These are phyloP conservation scores for Lordiphosa clarofinis DNA, from an alignment of 1,140 invertebrate genomes.

Conservation along the genomic window DNA sequence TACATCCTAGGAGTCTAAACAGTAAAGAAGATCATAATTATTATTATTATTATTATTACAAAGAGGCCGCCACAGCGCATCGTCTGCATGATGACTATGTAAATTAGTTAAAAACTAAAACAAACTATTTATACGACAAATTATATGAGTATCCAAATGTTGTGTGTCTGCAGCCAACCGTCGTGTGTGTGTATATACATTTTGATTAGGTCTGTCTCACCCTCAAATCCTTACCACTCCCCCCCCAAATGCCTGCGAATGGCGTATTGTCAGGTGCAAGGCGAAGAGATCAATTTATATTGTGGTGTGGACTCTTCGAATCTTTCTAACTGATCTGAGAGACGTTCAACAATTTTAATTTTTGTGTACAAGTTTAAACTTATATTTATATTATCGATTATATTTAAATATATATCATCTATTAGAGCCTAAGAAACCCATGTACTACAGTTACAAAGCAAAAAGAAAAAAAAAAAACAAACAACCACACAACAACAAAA, in stretches of 20 bases:
- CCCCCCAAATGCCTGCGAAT: neutral
- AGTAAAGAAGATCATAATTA: constrained; percentile 32
- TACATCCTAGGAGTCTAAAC: constrained; percentile 18
- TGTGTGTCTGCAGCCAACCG: constrained; percentile 53
- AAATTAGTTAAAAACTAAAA: constrained; percentile 75
- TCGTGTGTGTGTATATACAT: constrained; percentile 38
- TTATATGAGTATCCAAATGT: constrained; percentile 60
- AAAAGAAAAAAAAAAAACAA: constrained; percentile 32
- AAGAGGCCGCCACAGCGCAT: constrained; percentile 70
- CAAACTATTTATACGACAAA: constrained; percentile 65
- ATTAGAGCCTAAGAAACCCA: constrained; percentile 51
- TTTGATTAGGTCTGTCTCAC: constrained; percentile 23
- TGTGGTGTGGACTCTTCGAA: constrained; percentile 8
- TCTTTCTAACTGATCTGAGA: constrained; percentile 32
- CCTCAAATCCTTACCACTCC: neutral
- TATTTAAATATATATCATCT: constrained; percentile 70
- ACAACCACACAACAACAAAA: constrained; percentile 36
- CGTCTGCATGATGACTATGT: constrained; percentile 69
- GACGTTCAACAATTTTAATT: constrained; percentile 63
- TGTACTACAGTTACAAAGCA: constrained; percentile 72
- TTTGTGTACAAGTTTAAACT: constrained; percentile 69
- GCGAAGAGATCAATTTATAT: constrained; percentile 4
- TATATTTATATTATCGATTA: constrained; percentile 69
- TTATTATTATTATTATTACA: constrained; percentile 47
- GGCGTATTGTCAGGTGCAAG: too few species aligned